Conservation (phyloP, 2,888 invertebrate genomes). For the Gnatocerus cornutus region DNA sequence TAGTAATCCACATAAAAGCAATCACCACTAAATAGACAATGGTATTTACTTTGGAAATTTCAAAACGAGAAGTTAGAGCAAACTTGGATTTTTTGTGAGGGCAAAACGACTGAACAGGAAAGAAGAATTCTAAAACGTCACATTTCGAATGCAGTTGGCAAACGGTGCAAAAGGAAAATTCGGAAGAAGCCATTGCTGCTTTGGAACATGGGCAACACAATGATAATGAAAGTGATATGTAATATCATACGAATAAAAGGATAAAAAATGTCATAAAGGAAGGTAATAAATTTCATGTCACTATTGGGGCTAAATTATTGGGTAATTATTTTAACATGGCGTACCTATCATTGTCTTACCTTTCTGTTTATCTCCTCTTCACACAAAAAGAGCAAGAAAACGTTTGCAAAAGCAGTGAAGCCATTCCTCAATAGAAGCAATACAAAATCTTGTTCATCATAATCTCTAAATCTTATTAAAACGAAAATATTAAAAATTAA, state of each 20-base stretch:
- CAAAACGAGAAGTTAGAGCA: background rate
- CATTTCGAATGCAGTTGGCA: background rate
- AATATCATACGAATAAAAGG: no score
- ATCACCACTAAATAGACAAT: background rate
- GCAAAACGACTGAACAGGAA: background rate
- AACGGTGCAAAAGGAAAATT: background rate
- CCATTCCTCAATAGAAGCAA: background rate
- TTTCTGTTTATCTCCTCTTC: no score
- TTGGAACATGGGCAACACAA: no score
- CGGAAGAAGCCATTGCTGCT: no score
- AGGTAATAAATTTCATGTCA: no score
- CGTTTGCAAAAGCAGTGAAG: no score
- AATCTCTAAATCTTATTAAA: slow-evolving; percentile 10
- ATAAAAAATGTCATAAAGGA: no score
- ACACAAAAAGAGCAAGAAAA: no score
- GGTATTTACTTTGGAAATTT: background rate
- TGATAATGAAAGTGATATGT: no score
- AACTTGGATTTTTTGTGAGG: background rate
- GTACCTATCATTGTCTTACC: no score
- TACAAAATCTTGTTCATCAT: background rate
- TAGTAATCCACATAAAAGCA: background rate
- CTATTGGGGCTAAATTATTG: no score
- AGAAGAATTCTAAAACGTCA: background rate
- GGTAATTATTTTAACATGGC: no score
- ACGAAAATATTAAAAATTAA: slow-evolving; percentile 10